A percentile compares a stretch with the other conserved stretches of the same genome.
phyloP scores from a whole-genome alignment of 2,113 vertebrate genomes.

The Sporophila hypoxantha region DNA sequence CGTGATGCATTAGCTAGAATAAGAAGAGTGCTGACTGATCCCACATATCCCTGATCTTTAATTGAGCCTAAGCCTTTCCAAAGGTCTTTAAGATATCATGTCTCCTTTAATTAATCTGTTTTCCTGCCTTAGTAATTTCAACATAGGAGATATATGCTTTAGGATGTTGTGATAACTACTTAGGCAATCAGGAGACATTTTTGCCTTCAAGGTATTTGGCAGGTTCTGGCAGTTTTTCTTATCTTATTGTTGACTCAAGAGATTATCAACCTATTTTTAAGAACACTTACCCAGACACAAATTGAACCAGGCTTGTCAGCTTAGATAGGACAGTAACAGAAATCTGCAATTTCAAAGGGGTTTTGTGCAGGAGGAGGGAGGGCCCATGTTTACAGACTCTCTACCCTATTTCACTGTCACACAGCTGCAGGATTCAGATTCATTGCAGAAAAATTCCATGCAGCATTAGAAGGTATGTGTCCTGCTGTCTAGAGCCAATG shows the following conservation, averaged over 20 bases:
- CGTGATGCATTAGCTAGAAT: background rate
- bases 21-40: background rate
- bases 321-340: background rate
- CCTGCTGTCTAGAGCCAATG: background rate
- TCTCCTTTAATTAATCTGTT: conserved; percentile 11
- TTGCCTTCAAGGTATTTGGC: background rate
- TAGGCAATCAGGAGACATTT: background rate
- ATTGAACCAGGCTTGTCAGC: background rate
- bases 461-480: background rate
- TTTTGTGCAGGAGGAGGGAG: background rate
- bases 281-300: background rate
- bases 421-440: background rate
- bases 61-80: conserved; percentile 10
- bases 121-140: background rate
- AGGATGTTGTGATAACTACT: background rate
- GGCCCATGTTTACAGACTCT: background rate
- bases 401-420: background rate
- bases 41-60: background rate
- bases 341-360: background rate
- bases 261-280: conserved; percentile 9
- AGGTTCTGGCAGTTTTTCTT: background rate
- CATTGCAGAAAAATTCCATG: background rate
- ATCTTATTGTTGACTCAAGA: background rate
- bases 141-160: background rate
- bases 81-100: conserved; percentile 2